phyloP scores from a whole-genome alignment of 2,797 vertebrate species.

The Falco columbarius region DNA sequence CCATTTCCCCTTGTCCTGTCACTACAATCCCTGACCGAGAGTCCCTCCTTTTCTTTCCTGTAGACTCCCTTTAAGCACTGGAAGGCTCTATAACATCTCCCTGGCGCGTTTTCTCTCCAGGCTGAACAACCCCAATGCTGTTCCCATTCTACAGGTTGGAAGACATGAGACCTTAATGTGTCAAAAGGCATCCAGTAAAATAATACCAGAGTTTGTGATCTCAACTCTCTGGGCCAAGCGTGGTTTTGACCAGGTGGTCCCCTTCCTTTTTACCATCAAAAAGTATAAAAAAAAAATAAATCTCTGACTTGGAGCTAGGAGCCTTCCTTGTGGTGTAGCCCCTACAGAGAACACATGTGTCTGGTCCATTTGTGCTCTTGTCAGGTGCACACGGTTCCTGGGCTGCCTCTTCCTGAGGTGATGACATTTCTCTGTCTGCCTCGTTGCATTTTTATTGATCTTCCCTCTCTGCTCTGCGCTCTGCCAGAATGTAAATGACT shows the following conservation, averaged over 20 bases:
- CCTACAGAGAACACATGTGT: rapidly evolving
- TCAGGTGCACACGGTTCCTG: rapidly evolving
- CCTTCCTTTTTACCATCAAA: background rate
- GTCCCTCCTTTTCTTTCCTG: background rate
- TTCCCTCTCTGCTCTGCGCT: background rate
- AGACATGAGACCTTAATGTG: background rate
- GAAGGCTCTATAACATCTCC: background rate
- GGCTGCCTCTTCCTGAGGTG: background rate
- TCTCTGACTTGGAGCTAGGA: no score
- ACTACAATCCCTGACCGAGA: rapidly evolving
- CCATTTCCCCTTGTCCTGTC: rapidly evolving
- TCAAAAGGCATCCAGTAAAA: background rate
- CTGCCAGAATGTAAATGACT: background rate
- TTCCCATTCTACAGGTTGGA: background rate
- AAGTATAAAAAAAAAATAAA: rapidly evolving
- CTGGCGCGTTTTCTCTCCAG: background rate
- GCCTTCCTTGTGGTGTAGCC: rapidly evolving
- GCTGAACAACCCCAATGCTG: background rate
- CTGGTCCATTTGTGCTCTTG: background rate
- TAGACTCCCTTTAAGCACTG: background rate
- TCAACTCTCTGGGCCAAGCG: rapidly evolving
- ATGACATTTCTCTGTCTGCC: background rate
- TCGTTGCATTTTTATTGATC: constrained; percentile 29
- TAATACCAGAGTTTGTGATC: no score
- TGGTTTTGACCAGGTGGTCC: background rate